Percentiles rank a stretch among this genome's conserved stretches.
Evolutionary conservation across 2,888 invertebrate genomes (phyloP).

Genomic region (Ectropis crepuscularia): DNA sequence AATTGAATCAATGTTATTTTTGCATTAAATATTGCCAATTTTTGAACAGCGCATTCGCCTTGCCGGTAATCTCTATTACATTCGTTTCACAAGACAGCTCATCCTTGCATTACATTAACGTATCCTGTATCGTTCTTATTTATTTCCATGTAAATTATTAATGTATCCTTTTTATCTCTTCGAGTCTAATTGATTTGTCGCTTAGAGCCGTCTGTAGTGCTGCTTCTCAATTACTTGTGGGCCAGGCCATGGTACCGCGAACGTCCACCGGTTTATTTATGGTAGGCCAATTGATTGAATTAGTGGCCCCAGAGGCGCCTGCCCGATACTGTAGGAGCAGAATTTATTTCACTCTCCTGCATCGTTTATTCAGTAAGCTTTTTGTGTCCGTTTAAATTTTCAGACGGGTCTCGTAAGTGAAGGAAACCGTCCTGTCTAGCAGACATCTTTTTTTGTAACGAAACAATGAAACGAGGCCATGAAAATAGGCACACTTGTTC

Average conservation of each 20-base stretch:
- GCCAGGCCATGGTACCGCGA: slow-evolving; percentile 70
- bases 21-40: no score
- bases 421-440: not conserved
- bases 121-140: slow-evolving; percentile 57
- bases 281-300: slow-evolving; percentile 81
- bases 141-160: slow-evolving; percentile 69
- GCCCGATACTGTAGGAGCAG: slow-evolving; percentile 65
- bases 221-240: slow-evolving; percentile 79
- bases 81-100: slow-evolving; percentile 44
- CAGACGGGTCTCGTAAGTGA: slow-evolving; percentile 20
- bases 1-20: no score
- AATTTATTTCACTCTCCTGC: slow-evolving; percentile 68
- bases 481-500: no score
- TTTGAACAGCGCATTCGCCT: not conserved
- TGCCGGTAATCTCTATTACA: slow-evolving; percentile 21
- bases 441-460: not conserved
- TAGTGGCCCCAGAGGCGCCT: slow-evolving; percentile 78
- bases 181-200: slow-evolving; percentile 80
- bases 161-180: slow-evolving; percentile 77
- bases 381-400: slow-evolving; percentile 47
- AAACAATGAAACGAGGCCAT: no score
- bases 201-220: slow-evolving; percentile 69
- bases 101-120: slow-evolving; percentile 57
- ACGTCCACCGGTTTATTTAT: slow-evolving; percentile 78
- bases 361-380: slow-evolving; percentile 57